Base-by-base conservation (phyloP, 1,140 invertebrate genomes). In the Brachionus sp. region DNA sequence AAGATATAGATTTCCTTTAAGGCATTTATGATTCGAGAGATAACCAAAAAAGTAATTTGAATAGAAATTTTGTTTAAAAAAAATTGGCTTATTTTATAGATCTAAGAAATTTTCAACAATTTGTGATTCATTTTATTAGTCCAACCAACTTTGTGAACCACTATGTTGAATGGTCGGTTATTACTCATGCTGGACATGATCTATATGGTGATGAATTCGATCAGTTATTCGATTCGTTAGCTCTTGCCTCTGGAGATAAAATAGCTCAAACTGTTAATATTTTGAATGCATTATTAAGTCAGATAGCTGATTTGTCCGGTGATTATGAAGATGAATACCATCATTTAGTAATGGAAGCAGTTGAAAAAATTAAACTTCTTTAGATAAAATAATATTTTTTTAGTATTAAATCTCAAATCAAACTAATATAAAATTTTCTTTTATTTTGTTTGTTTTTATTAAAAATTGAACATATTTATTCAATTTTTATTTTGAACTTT, bases 101-200 rank as follows among this genome's bases (percentile, higher is more conserved):
- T 23, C 9, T 46, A 9, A 75, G 42, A 46, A 75, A 75, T 75
- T 75, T 75, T 29, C 70, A 75, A 6, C 70, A 75, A 75, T 75
- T 75, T 75, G 39, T 75, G 3, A 75, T 75, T 75, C 70, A 75
- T 46, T 75, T 46, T 46, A 46, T 75, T 12, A 75, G 70, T 12
- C 70, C 70, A 46, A 46, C 37, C 44, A 46, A 75, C n/a, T 75
- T 75, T 44, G 16, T 75, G 3, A 29, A 29, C 23, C 7, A 75
- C 25, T 75, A 75, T 75, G 70, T 39, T 13, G 70, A 75, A 75
- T 75, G 70, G 70, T 44, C 70, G 10, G 23, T 75, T 0, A 75
- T 75, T 25, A 75, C 70, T 46, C 70, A 75, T n/a, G 25, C 39
- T 33, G 70, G 70, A 6, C 70, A 75, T 29, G 42, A 46, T n/a